phyloP scores from a whole-genome alignment of 2,888 invertebrate species.

The Mimas tiliae region DNA sequence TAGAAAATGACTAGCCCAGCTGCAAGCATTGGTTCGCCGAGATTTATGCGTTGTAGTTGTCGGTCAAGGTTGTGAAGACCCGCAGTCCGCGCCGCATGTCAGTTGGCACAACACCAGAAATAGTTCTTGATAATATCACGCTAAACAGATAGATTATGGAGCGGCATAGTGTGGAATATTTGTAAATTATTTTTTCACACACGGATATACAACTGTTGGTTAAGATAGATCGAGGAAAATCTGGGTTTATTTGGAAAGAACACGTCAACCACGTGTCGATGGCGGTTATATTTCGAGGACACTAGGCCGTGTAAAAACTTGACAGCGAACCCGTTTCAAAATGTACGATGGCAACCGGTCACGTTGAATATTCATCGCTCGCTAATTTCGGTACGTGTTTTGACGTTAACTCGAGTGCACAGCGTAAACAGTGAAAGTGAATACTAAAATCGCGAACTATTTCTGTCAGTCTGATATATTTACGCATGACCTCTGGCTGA shows the following conservation, averaged over 20 bases:
- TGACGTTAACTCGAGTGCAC: constrained; percentile 42
- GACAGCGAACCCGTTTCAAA: constrained; percentile 65
- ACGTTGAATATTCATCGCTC: constrained; percentile 46
- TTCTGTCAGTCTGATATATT: constrained; percentile 25
- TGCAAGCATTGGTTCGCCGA: constrained; percentile 48
- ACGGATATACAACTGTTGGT: constrained; percentile 36
- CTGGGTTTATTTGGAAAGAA: constrained; percentile 37
- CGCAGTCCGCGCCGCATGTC: constrained; percentile 64
- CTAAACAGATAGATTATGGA: constrained; percentile 23
- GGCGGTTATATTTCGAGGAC: constrained; percentile 82
- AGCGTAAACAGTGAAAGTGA: constrained; percentile 50
- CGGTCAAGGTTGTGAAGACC: constrained; percentile 79
- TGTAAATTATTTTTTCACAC: constrained; percentile 36
- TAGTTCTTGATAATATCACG: constrained; percentile 43
- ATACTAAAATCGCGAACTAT: constrained; percentile 23
- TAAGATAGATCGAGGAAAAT: constrained; percentile 41
- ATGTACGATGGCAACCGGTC: constrained; percentile 41
- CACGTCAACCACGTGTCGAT: constrained; percentile 62
- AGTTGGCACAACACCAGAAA: constrained; percentile 71
- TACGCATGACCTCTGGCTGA: constrained; percentile 8
- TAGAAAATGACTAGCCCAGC: constrained; percentile 48
- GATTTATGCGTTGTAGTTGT: constrained; percentile 58
- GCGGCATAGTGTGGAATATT: constrained; percentile 30
- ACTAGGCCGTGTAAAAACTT: constrained; percentile 64
- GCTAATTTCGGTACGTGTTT: constrained; percentile 50